Base-by-base conservation (phyloP, 1,140 invertebrate species). In the Oryzaephilus surinamensis region DNA sequence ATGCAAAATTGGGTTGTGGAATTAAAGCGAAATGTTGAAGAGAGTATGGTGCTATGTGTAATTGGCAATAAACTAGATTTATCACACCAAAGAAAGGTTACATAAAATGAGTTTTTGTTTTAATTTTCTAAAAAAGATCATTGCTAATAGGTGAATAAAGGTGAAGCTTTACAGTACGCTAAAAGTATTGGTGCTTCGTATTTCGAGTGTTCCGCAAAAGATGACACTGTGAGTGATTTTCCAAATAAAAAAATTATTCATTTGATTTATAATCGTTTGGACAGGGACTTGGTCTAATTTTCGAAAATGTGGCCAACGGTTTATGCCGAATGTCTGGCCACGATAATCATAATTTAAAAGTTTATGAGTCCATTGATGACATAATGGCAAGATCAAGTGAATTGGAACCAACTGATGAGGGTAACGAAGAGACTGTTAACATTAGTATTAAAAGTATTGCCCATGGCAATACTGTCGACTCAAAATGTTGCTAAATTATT, bases 21-120 rank as follows among this genome's bases (percentile, higher is more conserved):
- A 58, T 56, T 91, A 16, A 73, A 78, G 46, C 71, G 77, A 30
- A 85, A 88, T 53, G 77, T 86, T 0, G 74, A 81, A 20, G 76
- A 79, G 36, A 65, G 76, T 0, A 76, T 91, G 63, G 74, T 87
- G 10, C 56, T 90, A 1, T 77, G 77, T 1, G 63, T 93, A n/a
- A 77, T 90, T 14, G 87, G 86, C 2, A 93, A 91, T 58, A 92
- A 93, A 60, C 71, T 74, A 41, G 88, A 93, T 61, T 60, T 91
- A 43, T 61, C 59, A 14, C 53, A 75, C 1, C 51, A 74, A n/a
- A 68, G 79, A 38, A 57, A 66, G 0, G 54, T 58, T 38, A 33
- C 11, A 29, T 14, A 29, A 11, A 7, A 11, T 16, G n/a, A 18
- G 19, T n/a, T 7, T 35, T 35, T 17, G 13, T 26, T 35, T 13